Percentiles rank a stretch among this genome's conserved stretches.
Evolutionary conservation across 2,113 vertebrate genomes (phyloP).

Genomic region (Atrichornis clamosus): DNA sequence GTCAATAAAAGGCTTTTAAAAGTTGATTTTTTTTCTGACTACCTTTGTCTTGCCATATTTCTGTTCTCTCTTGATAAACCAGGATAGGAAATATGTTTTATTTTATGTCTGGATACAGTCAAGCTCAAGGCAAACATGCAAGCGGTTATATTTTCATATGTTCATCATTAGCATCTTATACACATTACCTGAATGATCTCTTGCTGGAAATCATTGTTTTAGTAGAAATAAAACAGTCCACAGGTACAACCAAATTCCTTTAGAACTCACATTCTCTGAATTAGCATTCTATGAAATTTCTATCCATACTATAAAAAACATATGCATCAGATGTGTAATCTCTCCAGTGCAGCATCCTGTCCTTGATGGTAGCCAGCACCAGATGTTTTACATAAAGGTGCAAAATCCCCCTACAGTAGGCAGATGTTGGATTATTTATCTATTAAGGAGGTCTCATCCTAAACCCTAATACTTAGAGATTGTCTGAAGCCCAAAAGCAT

Average conservation of each 20-base stretch:
- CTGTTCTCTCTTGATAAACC: not conserved
- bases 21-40: not conserved
- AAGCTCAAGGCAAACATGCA: not conserved
- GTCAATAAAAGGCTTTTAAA: not conserved
- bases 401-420: not conserved
- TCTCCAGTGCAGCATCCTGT: not conserved
- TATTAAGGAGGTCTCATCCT: not conserved
- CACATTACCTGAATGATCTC: not conserved
- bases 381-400: slow-evolving; percentile 39
- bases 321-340: not conserved
- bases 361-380: not conserved
- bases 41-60: not conserved
- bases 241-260: not conserved
- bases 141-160: not conserved
- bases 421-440: slow-evolving; percentile 31
- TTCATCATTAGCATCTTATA: not conserved
- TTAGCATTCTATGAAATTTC: not conserved
- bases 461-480: not conserved
- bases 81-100: not conserved
- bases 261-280: not conserved
- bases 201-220: not conserved
- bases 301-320: not conserved
- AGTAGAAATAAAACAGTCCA: not conserved
- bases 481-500: not conserved
- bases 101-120: not conserved